These are phyloP conservation scores for Noctua pronuba DNA, from an alignment of 2,888 invertebrate species.

Conservation along the genomic window DNA sequence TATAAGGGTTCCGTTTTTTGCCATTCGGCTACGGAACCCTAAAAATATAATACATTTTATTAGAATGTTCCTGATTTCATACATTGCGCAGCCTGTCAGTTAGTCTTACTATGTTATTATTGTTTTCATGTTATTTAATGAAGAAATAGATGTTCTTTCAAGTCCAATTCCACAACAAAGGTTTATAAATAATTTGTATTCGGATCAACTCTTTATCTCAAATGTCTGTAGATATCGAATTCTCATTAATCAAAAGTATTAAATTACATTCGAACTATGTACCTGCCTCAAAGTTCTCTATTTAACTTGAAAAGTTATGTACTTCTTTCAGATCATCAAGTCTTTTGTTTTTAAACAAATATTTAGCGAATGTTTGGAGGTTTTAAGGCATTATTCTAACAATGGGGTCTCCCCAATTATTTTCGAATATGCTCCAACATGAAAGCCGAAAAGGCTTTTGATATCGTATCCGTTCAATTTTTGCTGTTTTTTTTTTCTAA, in stretches of 20 bases:
- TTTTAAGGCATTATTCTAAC: conserved; percentile 23
- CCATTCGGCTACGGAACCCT: no score
- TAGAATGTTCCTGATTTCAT: no score
- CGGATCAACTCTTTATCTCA: background rate
- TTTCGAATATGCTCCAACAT: conserved; percentile 26
- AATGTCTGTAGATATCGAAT: conserved; percentile 27
- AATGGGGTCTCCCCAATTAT: conserved; percentile 48
- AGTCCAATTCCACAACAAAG: background rate
- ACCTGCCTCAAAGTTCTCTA: conserved; percentile 2
- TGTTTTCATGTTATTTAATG: background rate
- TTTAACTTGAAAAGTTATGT: conserved; percentile 20
- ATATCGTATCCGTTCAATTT: conserved; percentile 29
- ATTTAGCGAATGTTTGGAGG: conserved; percentile 28
- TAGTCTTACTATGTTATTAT: background rate
- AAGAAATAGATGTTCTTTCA: background rate
- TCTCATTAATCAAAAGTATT: conserved; percentile 29
- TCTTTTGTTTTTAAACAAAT: conserved; percentile 43
- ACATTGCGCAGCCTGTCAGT: no score
- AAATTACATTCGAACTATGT: conserved; percentile 27
- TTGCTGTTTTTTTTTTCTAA: background rate
- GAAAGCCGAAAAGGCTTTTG: conserved; percentile 54
- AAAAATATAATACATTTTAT: no score
- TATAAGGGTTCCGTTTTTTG: no score
- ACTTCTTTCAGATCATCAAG: conserved; percentile 25
- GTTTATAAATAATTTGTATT: background rate